These are phyloP conservation scores for Centropristis striata DNA, from an alignment of 2,113 vertebrate species.

Conservation along the genomic window DNA sequence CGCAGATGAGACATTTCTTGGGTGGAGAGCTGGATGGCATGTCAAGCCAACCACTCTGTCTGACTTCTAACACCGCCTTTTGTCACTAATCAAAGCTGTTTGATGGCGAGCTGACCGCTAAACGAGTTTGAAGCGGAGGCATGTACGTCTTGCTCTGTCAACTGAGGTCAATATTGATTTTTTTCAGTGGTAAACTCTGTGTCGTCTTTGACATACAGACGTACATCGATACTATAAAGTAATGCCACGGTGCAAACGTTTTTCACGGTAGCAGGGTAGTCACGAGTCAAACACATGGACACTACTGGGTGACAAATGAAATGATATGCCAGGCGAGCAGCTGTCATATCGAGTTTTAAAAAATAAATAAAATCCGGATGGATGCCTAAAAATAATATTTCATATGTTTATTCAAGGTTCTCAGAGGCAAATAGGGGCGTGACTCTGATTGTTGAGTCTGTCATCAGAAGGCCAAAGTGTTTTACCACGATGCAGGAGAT, in stretches of 20 bases:
- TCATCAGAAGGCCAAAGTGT: conserved; percentile 1
- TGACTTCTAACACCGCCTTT: neutral
- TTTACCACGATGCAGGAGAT: conserved; percentile 17
- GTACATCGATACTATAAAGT: neutral
- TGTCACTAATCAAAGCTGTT: conserved; percentile 2
- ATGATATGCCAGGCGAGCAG: conserved; percentile 7
- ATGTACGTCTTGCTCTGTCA: conserved; percentile 4
- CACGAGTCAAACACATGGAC: conserved; percentile 21
- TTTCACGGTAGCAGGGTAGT: conserved; percentile 6
- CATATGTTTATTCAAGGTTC: conserved; percentile 2
- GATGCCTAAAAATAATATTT: conserved; percentile 13
- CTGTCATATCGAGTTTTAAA: conserved; percentile 12
- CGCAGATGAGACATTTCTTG: neutral
- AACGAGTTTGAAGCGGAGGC: neutral
- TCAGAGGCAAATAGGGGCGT: conserved; percentile 19
- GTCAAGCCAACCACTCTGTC: neutral
- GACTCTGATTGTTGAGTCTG: conserved; percentile 14
- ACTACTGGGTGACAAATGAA: conserved; percentile 8
- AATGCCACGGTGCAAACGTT: neutral
- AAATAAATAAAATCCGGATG: neutral
- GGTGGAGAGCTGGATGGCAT: neutral
- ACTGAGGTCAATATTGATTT: conserved; percentile 9
- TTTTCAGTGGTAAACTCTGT: neutral
- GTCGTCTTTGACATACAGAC: neutral
- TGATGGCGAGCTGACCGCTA: conserved; percentile 15